A percentile compares a stretch with the other conserved stretches of the same genome.
Conservation (phyloP, 2,888 invertebrate species). For the Eurytoma californica region DNA sequence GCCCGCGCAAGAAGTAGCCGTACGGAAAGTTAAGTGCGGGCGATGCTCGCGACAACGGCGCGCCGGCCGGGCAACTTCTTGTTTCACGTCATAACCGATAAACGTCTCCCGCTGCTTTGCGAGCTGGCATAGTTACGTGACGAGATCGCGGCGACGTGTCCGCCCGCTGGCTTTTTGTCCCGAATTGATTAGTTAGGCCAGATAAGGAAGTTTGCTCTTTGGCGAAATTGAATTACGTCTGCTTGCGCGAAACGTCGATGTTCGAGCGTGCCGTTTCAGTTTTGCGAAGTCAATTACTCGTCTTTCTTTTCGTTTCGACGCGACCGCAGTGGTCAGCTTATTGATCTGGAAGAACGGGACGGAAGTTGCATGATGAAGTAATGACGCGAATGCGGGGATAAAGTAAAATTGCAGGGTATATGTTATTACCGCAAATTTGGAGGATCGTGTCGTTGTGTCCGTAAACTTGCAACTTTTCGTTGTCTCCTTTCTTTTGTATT, state of each 20-base stretch:
- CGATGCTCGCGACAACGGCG: background rate
- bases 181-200: constrained; percentile 14
- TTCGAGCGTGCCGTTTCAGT: background rate
- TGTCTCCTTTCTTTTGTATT: no score
- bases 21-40: background rate
- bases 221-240: constrained; percentile 11
- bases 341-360: no score
- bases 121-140: no score
- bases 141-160: background rate
- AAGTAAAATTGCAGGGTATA: no score
- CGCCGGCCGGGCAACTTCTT: constrained; percentile 7
- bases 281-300: background rate
- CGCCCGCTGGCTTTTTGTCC: constrained; percentile 14
- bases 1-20: background rate
- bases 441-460: no score
- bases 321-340: no score
- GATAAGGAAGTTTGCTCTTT: constrained; percentile 24
- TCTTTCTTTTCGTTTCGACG: no score
- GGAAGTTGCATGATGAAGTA: no score
- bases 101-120: constrained; percentile 2
- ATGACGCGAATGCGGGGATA: no score
- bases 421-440: no score
- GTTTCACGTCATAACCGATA: constrained; percentile 22
- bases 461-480: no score
- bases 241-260: background rate